Conservation (phyloP, 2,797 vertebrate species). For the Synanceia verrucosa region DNA sequence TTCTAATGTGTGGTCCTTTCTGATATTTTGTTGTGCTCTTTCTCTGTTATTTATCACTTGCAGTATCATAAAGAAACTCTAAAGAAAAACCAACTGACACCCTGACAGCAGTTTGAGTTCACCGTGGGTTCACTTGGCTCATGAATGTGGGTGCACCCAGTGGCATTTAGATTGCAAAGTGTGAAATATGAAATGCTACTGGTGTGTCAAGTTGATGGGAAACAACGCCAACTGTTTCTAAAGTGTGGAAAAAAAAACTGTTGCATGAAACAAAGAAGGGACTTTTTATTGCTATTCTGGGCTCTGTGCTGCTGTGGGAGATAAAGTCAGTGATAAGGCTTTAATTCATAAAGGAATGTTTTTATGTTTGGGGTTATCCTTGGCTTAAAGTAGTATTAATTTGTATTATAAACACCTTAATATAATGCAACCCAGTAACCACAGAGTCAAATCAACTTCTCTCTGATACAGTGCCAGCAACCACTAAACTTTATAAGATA, state of each 20-base stretch:
- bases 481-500: not conserved
- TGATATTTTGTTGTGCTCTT: not conserved
- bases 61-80: not conserved
- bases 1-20: not conserved
- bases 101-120: constrained; percentile 16
- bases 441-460: not conserved
- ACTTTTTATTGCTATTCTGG: not conserved
- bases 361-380: not conserved
- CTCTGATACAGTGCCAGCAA: not conserved
- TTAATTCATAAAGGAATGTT: not conserved
- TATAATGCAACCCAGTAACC: not conserved
- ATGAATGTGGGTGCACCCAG: not conserved
- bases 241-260: not conserved
- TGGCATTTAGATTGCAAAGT: not conserved
- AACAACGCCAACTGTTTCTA: constrained; percentile 8
- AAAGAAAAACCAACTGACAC: not conserved
- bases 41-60: not conserved
- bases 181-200: not conserved
- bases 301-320: not conserved
- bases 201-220: not conserved
- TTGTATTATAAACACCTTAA: not conserved
- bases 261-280: not conserved
- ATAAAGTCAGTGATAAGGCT: not conserved
- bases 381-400: not conserved
- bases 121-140: not conserved